Base-by-base conservation (phyloP, 2,113 vertebrate genomes). In the Dromaius novaehollandiae region DNA sequence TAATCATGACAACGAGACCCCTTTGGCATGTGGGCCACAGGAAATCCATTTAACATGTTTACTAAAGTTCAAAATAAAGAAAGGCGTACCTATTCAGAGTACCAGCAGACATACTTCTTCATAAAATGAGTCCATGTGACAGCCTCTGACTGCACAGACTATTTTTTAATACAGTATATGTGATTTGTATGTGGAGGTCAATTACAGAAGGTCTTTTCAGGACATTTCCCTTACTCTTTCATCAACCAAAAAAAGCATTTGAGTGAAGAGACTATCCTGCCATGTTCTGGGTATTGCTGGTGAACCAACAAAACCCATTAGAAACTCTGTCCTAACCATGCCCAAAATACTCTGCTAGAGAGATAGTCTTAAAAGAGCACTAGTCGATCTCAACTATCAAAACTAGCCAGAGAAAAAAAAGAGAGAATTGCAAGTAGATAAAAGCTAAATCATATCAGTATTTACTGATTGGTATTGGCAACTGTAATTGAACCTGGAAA, bases 281-380 rank as follows among this genome's bases (percentile, higher is more conserved):
- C 61, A 5, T 56, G 6, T 46, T 84, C 51, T 76, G 32, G 5
- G 2, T 68, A 15, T 55, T 83, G 36, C 4, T 78, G 34, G 19
- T 64, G 36, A 75, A 53, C 19, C 30, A 82, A 13, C 1, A 71
- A 77, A 79, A 53, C 0, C 0, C 0, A 0, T 40, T 64, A 61
- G 34, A 84, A 91, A 36, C 7, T 13, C 13, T 53, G 8, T 13
- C 25, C 80, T 93, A 56, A 34, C 25, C 25, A 85, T 46, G 21
- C 19, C 30, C n/a, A 55, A 84, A 89, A 89, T 64, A 3, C 21
- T 81, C 13, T 66, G 18, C 42, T 80, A 70, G 13, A 85, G 15
- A 7, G 4, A 44, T 40, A 9, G 13, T 42, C 44, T 66, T 86
- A 51, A 79, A 87, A 81, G 7, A 80, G 3, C 9, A 36, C 7